Evolutionary conservation across 1,140 invertebrate genomes (phyloP).

Genomic region (Macrocentrus cingulum): DNA sequence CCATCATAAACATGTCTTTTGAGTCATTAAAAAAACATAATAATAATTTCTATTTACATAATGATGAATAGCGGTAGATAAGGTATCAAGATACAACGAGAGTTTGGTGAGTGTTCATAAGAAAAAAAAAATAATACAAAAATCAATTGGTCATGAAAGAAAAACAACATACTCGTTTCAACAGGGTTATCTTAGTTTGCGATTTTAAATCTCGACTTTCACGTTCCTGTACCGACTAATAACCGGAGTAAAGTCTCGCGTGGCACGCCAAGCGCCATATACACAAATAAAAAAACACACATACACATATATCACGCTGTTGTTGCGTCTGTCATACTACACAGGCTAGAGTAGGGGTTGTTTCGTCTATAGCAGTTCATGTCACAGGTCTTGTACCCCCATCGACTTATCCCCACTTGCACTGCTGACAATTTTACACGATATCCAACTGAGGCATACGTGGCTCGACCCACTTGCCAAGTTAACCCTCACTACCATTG

Average conservation of each 20-base stretch:
- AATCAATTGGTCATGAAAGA: not conserved
- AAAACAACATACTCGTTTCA: not conserved
- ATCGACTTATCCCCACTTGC: conserved; percentile 9
- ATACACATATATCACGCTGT: no score
- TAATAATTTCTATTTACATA: no score
- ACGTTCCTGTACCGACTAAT: not conserved
- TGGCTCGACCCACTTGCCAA: conserved; percentile 39
- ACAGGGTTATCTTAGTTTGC: not conserved
- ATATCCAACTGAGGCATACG: conserved; percentile 28
- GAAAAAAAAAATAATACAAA: not conserved
- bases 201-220: not conserved
- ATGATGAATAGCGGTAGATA: not conserved
- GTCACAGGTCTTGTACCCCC: conserved; percentile 1
- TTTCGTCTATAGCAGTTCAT: not conserved
- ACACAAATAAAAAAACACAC: no score
- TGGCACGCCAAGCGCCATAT: not conserved
- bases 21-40: no score
- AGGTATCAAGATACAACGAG: not conserved
- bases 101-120: no score
- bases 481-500: conserved; percentile 16
- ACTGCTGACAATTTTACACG: conserved; percentile 14
- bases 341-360: no score
- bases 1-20: no score
- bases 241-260: not conserved
- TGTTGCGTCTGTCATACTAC: no score